Evolutionary conservation across 2,797 vertebrate genomes (phyloP), one percentile per base, ranked within the genome.

Genomic region (Sebastes iracundus): DNA sequence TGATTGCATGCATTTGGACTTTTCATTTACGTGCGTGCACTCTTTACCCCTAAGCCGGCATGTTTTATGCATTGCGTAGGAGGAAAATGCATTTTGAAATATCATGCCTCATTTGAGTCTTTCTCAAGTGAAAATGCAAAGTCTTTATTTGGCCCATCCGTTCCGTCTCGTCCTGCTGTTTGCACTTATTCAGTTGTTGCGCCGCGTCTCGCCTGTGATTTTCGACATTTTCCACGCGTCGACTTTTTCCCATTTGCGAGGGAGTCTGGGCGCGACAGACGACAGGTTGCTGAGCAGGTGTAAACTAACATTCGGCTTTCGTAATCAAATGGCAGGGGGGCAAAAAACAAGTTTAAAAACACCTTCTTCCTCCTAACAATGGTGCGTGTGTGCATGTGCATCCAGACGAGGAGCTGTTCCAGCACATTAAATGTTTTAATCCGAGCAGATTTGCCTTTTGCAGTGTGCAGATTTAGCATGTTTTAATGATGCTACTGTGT

Each of bases 51-150:
- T 92, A 94, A 90, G 90, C 93, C 89, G 79, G 61, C 85, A 93
- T 95, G 93, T 94, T 95, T 93, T 95, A 95, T 94, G 94, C 94
- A 94, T 94, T 28, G 68, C 69, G 82, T 79, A 18, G 86, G 77
- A 79, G 86, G 71, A 72, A 76, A 85, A 89, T 79, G 84, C 91
- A 79, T 92, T 91, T 87, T 79, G 84, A 91, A 93, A 94, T 90
- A 93, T 94, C 92, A 94, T 87, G 95, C 91, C 94, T 96, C 93
- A 94, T 95, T 95, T 94, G 92, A 95, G 92, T 89, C 85, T 87
- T 94, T 81, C 86, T 90, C 81, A 64, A 88, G 91, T 91, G 89
- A 92, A 91, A 92, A 91, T 78, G 81, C 89, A 92, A 93, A 93
- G 91, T 94, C 92, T 95, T 92, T 91, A 94, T 92, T 93, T 84